Evolutionary conservation across 2,113 vertebrate genomes (phyloP).

Genomic region (Noturus placidus): DNA sequence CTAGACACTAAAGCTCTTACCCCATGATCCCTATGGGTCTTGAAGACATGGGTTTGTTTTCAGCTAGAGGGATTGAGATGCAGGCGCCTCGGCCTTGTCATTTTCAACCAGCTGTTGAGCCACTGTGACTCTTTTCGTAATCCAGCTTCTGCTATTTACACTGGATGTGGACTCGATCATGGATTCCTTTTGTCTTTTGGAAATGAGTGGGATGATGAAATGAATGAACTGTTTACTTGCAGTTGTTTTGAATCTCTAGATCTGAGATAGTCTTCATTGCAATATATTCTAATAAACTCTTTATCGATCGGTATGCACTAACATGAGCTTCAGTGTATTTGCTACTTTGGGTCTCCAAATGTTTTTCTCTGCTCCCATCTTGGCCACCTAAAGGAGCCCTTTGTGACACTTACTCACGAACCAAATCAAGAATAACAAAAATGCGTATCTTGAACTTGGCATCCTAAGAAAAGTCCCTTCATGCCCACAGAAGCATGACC

Average conservation of each 20-base stretch:
- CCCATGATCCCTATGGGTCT: conserved; percentile 62
- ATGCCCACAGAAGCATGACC: neutral
- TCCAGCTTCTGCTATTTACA: neutral
- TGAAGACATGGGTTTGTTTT: conserved; percentile 55
- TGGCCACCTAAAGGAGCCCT: conserved; percentile 56
- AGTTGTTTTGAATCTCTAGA: neutral
- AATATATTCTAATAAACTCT: neutral
- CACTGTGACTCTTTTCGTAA: conserved; percentile 39
- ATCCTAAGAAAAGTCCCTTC: neutral
- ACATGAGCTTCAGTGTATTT: neutral
- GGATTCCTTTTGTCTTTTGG: conserved; percentile 43
- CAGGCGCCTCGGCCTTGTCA: conserved; percentile 57
- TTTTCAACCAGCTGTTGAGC: conserved; percentile 62
- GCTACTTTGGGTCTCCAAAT: neutral
- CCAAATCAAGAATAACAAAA: conserved; percentile 48
- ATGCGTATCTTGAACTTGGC: conserved; percentile 51
- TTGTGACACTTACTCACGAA: conserved; percentile 35
- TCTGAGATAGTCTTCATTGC: neutral
- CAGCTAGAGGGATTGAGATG: conserved; percentile 26
- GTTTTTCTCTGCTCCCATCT: conserved; percentile 52
- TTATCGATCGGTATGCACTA: neutral
- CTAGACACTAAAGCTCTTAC: conserved; percentile 69
- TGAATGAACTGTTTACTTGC: neutral
- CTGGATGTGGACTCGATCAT: neutral
- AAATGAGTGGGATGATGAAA: neutral